Conservation (phyloP, 2,888 invertebrate species). For the Liopterus haemorrhoidalis region DNA sequence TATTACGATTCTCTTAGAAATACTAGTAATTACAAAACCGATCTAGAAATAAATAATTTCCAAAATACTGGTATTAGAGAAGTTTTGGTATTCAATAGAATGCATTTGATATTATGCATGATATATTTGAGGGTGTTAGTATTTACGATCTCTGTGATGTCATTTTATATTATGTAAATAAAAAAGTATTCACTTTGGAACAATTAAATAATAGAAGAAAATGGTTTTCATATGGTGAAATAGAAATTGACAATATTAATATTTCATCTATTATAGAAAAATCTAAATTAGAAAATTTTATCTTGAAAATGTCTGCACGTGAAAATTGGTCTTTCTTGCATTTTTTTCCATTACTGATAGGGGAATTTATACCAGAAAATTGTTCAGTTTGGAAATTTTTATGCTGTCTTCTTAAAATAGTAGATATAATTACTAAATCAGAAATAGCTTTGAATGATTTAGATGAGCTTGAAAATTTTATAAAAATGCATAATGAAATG, state of each 20-base stretch:
- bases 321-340: neutral
- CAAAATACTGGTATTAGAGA: slow-evolving; percentile 28
- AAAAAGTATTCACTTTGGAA: slow-evolving; percentile 24
- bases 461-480: neutral
- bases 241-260: neutral
- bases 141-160: slow-evolving; percentile 28
- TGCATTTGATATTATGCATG: too few species aligned
- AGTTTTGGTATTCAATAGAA: too few species aligned
- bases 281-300: slow-evolving; percentile 5
- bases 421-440: neutral
- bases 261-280: neutral
- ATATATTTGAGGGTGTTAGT: slow-evolving; percentile 31
- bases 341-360: neutral
- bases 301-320: slow-evolving; percentile 3
- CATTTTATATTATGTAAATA: slow-evolving; percentile 20
- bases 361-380: neutral
- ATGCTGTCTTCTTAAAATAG: neutral
- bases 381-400: neutral
- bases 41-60: slow-evolving; percentile 21
- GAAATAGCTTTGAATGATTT: neutral
- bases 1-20: slow-evolving; percentile 19
- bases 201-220: slow-evolving; percentile 27
- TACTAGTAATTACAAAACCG: slow-evolving; percentile 23
- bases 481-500: neutral
- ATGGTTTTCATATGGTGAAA: slow-evolving; percentile 26